Evolutionary conservation across 1,140 invertebrate species (phyloP).

Genomic region (Stegodyphus mimosarum): DNA sequence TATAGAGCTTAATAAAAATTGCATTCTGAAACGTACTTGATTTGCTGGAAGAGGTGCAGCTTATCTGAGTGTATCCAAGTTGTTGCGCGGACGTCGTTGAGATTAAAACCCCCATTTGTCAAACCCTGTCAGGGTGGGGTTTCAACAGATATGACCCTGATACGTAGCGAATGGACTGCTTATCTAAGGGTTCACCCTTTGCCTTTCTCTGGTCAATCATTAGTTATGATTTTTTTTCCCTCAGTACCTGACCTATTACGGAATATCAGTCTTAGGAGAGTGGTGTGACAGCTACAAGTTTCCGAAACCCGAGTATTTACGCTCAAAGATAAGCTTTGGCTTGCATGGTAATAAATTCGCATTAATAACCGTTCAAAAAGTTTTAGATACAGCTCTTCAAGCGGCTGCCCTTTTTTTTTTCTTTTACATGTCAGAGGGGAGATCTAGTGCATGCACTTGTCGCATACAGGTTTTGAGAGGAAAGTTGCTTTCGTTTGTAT

Average conservation of each 20-base stretch:
- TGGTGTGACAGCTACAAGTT: constrained; percentile 36
- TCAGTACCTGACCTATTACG: too few species aligned
- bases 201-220: constrained; percentile 4
- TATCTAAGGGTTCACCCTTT: constrained; percentile 46
- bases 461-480: too few species aligned
- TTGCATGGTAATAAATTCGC: neutral
- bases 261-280: neutral
- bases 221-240: too few species aligned
- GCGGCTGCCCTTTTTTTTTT: too few species aligned
- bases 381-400: too few species aligned
- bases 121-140: constrained; percentile 33
- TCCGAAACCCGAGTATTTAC: constrained; percentile 8
- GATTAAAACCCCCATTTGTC: constrained; percentile 49
- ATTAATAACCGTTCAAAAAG: too few species aligned
- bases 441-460: too few species aligned
- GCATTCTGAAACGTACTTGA: too few species aligned
- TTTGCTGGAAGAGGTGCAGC: neutral
- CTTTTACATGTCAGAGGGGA: too few species aligned
- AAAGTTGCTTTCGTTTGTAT: too few species aligned
- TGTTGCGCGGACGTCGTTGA: neutral
- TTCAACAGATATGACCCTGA: constrained; percentile 42
- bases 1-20: too few species aligned
- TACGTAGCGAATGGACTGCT: constrained; percentile 31
- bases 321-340: constrained; percentile 5
- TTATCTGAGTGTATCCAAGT: neutral